A percentile compares a stretch with the other conserved stretches of the same genome.
These are phyloP conservation scores for Etheostoma cragini DNA, from an alignment of 2,113 vertebrate species.

Conservation along the genomic window DNA sequence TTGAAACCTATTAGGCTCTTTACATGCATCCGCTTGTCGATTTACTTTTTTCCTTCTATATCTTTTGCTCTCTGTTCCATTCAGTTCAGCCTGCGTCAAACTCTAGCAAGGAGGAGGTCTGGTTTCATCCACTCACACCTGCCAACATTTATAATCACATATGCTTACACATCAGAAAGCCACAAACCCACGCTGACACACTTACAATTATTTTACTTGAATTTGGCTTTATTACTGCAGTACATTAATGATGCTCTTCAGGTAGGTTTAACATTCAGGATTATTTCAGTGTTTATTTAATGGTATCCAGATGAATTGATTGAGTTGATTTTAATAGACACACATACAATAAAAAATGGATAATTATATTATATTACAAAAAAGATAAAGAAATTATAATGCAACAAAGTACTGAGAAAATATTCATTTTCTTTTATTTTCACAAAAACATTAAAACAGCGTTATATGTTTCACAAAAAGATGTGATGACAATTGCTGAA, in stretches of 20 bases:
- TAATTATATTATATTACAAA: no score
- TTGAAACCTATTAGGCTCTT: neutral
- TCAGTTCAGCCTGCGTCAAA: constrained; percentile 4
- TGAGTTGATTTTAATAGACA: neutral
- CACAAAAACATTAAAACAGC: no score
- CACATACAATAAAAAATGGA: no score
- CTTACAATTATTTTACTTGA: neutral
- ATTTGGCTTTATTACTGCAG: neutral
- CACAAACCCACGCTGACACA: neutral
- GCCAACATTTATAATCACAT: neutral
- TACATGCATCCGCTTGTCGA: neutral
- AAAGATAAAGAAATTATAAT: no score
- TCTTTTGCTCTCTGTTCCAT: neutral
- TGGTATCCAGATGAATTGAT: neutral
- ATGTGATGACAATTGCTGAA: no score
- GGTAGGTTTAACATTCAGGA: neutral
- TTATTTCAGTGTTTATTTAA: neutral
- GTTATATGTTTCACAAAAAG: no score
- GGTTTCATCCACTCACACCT: neutral
- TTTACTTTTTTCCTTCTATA: no score
- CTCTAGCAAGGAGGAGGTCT: neutral
- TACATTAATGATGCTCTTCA: neutral
- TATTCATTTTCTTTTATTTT: no score
- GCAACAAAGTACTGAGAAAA: no score
- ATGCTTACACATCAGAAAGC: constrained; percentile 8